Evolutionary conservation across 2,888 invertebrate species (phyloP), one percentile per base, ranked within the genome.

Genomic region (Gryllus longicercus): DNA sequence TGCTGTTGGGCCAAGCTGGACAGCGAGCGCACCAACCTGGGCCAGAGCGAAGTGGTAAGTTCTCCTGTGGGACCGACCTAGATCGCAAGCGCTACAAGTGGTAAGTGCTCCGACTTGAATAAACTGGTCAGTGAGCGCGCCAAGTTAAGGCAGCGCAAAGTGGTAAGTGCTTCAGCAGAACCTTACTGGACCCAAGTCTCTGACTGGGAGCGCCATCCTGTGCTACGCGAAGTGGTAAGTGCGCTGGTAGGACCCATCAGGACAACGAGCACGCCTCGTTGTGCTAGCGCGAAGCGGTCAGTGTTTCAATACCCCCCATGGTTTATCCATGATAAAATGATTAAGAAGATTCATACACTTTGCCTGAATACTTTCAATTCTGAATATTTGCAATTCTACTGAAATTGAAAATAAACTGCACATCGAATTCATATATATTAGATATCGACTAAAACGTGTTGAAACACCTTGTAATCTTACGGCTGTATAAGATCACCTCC

Each of bases 251-350:
- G 21, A 96, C 96, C 0, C 94, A 93, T 85, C 89, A 96, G 49
- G 97, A 96, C 86, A 93, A 94, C 83, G 96, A 96, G 85, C 89
- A 95, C 79, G 90, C 92, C 81, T 95, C 95, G 85, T 88, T 95
- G 80, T 95, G 96, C 84, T 90, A 93, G 82, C 88, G 92, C 83
- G 96, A 96, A 88, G 90, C 96, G 84, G 95, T 95, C 89, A 89
- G 92, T 87, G 74, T 38, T 2, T 38, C 25, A 38, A 38, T 38
- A 5, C 4, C 38, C 8, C 8, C 38, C 5, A 38, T 8, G 38
- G 3, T 8, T 38, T 5, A 38, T 38, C 38, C 38, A 38, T 5
- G 38, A 38, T 38, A 38, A 38, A 21, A 38, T 25, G 25, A 4
- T 25, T 25, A 4, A 3, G 4, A 25, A 25, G 25, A 25, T 25